Percentiles rank a stretch among this genome's conserved stretches.
phyloP scores from a whole-genome alignment of 2,888 invertebrate species.

The Leptinotarsa tumamoca region DNA sequence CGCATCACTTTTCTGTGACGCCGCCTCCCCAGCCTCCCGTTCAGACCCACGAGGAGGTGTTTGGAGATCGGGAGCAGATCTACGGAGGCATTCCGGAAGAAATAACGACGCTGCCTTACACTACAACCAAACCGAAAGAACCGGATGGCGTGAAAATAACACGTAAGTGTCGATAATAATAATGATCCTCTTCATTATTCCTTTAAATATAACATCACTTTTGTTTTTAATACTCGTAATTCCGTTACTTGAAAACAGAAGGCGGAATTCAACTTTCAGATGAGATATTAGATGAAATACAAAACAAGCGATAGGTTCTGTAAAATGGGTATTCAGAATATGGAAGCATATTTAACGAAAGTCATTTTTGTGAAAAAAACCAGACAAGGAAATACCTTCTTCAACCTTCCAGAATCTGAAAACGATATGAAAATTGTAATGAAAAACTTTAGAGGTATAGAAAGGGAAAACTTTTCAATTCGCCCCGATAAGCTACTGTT shows the following conservation, averaged over 20 bases:
- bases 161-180: slow-evolving; percentile 52
- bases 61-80: slow-evolving; percentile 44
- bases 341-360: too few species aligned
- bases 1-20: slow-evolving; percentile 42
- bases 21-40: slow-evolving; percentile 37
- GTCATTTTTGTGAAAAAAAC: too few species aligned
- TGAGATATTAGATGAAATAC: too few species aligned
- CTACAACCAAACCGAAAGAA: slow-evolving; percentile 57
- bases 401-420: background rate
- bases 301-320: too few species aligned
- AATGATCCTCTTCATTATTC: too few species aligned
- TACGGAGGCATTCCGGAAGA: slow-evolving; percentile 56
- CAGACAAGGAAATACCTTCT: too few species aligned
- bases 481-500: background rate
- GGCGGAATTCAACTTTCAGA: too few species aligned
- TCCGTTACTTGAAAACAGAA: too few species aligned
- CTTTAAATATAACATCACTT: too few species aligned
- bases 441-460: background rate
- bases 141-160: slow-evolving; percentile 39
- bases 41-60: slow-evolving; percentile 31
- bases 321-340: too few species aligned
- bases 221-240: too few species aligned
- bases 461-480: background rate
- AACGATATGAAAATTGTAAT: background rate
- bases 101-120: slow-evolving; percentile 61